A percentile compares a stretch with the other conserved stretches of the same genome.
Evolutionary conservation across 2,113 vertebrate species (phyloP).

Genomic region (Pluvialis apricaria): DNA sequence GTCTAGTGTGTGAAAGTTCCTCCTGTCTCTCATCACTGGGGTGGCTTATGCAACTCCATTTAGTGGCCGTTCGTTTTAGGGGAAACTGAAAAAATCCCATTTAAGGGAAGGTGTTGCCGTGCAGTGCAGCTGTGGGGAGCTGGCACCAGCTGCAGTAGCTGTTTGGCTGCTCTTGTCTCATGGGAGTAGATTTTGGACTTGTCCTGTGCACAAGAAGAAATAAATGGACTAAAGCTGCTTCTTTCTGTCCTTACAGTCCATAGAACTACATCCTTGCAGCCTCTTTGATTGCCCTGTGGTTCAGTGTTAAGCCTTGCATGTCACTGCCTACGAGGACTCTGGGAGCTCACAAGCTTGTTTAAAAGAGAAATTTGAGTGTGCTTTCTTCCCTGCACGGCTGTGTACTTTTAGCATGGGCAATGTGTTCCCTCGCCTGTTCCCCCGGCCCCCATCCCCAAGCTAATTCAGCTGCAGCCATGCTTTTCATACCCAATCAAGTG

Average conservation of each 20-base stretch:
- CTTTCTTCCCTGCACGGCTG: neutral
- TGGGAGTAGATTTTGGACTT: neutral
- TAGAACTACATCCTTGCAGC: neutral
- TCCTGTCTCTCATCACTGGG: neutral
- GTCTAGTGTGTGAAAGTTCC: neutral
- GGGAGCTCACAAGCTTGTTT: neutral
- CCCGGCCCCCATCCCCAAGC: neutral
- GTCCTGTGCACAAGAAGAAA: neutral
- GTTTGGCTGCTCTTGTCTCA: neutral
- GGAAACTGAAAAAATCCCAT: neutral
- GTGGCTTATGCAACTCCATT: neutral
- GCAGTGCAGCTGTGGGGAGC: neutral
- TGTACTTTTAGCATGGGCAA: neutral
- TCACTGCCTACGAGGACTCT: neutral
- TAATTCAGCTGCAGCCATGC: constrained; percentile 23
- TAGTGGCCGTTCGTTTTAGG: neutral
- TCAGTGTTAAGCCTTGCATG: neutral
- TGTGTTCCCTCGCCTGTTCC: neutral
- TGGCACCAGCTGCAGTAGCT: neutral
- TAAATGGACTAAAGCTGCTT: neutral
- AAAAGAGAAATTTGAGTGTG: neutral
- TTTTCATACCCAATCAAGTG: constrained; percentile 65
- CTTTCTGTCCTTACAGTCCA: neutral
- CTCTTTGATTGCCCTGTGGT: neutral
- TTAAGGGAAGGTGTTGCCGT: neutral